Base-by-base conservation (phyloP, 1,140 invertebrate genomes). In the Monochamus saltuarius region DNA sequence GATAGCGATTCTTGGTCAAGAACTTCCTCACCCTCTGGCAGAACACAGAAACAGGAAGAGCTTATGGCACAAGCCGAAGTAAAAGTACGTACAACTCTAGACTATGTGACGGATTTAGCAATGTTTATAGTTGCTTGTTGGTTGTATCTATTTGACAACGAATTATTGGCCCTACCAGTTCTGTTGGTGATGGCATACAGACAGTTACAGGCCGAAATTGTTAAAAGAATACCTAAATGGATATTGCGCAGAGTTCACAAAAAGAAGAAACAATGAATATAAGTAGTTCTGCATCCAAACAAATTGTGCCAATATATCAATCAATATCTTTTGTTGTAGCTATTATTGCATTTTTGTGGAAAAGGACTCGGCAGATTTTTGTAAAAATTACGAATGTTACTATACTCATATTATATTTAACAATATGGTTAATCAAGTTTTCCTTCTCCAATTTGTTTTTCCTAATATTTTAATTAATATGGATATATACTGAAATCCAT, bases 61-160 rank as follows among this genome's bases (percentile, higher is more conserved):
- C 46, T 74, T 13, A 49, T 61, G 7, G 63, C 64, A 11, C 58
- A 59, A 62, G 85, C 87, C 1, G 83, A 86, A 62, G 79, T 76
- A 29, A 89, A 85, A 64, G 86, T 90, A 0, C 80, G 84, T 45
- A 82, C 83, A 6, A 83, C 81, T 0, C 76, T 90, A 1, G 85
- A 84, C 67, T 89, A 88, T 66, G 75, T 84, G 7, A 88, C 87
- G 0, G 88, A 90, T 71, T 66, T 89, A 46, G 85, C 85, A 36
- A 80, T 90, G 63, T 80, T 90, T 50, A 46, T 87, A 11, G 82
- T 90, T 1, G 89, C 89, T 4, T 86, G 85, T 73, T 89, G 86
- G 84, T 79, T 91, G 37, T 92, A 91, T 73, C 73, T 90, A 9
- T 91, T 90, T 68, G 88, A 89, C 68, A 87, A 89, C 66, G 88